These are phyloP conservation scores for Synchiropus splendidus DNA, from an alignment of 2,113 vertebrate species.

Conservation along the genomic window DNA sequence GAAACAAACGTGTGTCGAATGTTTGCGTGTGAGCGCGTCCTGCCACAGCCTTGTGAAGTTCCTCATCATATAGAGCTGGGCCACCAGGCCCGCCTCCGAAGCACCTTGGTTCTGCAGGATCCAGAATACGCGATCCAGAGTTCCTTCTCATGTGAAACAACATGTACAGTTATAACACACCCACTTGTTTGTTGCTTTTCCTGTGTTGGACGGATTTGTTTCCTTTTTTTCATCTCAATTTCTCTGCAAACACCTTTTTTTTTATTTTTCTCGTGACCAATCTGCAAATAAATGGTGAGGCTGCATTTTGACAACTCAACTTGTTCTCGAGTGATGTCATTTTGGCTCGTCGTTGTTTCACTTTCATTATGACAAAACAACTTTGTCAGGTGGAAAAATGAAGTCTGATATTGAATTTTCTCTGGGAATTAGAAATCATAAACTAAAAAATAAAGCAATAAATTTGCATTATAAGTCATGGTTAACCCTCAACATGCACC, in stretches of 20 bases:
- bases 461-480: too few relatives aligned
- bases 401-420: not conserved
- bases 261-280: constrained; percentile 52
- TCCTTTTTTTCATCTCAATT: constrained; percentile 11
- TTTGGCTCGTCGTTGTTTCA: constrained; percentile 24
- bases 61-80: constrained; percentile 34
- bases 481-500: too few relatives aligned
- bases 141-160: too few relatives aligned
- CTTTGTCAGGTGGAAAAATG: not conserved
- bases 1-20: constrained; percentile 5
- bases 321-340: constrained; percentile 30
- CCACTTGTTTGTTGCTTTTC: constrained; percentile 19
- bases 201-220: not conserved
- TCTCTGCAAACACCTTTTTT: constrained; percentile 45
- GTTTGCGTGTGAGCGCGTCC: constrained; percentile 1
- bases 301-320: constrained; percentile 42
- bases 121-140: constrained; percentile 47
- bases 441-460: too few relatives aligned
- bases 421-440: too few relatives aligned
- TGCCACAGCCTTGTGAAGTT: constrained; percentile 32
- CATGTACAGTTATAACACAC: constrained; percentile 19
- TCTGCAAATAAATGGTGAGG: constrained; percentile 62
- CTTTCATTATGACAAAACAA: not conserved
- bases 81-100: constrained; percentile 19
- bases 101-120: constrained; percentile 55